Evolutionary conservation across 1,140 invertebrate species (phyloP), one percentile per base, ranked within the genome.

Genomic region (Ctenoplectra terminalis): DNA sequence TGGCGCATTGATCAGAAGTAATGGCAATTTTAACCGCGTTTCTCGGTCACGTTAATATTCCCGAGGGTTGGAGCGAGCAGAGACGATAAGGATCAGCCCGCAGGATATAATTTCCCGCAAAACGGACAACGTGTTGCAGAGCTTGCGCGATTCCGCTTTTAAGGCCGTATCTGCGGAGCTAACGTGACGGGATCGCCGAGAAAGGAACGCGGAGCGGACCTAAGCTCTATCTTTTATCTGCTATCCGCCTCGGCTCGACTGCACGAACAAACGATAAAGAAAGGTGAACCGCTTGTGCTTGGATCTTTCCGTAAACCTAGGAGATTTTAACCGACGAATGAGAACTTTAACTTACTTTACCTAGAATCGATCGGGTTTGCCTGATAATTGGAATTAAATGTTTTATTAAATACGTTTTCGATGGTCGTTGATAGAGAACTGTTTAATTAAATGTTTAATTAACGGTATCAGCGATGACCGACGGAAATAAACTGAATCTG

Each of bases 61-160:
- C 0, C 31, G 4, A 23, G 54, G 54, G 31, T 15, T 2, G 52
- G 20, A n/a, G 43, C 23, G 43, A 26, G 4, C 67, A 11, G 7
- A 11, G 20, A 4, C 6, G 73, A 75, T 75, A 64, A 52, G 60
- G 9, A 75, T 75, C 73, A 48, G 23, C n/a, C 60, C 60, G 60
- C 31, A 29, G 73, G 73, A 75, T 64, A 52, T 75, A 75, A 75
- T 75, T 75, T 64, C 46, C 46, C 64, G 75, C 50, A 29, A 56
- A 69, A 58, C 63, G 63, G 50, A 43, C 63, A 77, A 77, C 48
- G 63, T 76, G 74, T 66, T 56, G 46, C 60, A 20, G 43, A 61
- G 60, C 61, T 46, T 48, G 58, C 54, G 46, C 46, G 74, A 64
- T 64, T 29, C 46, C n/a, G 46, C 34, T 64, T 75, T 77, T 58